Evolutionary conservation across 2,113 vertebrate species (phyloP).

Genomic region (Silurus glanis): DNA sequence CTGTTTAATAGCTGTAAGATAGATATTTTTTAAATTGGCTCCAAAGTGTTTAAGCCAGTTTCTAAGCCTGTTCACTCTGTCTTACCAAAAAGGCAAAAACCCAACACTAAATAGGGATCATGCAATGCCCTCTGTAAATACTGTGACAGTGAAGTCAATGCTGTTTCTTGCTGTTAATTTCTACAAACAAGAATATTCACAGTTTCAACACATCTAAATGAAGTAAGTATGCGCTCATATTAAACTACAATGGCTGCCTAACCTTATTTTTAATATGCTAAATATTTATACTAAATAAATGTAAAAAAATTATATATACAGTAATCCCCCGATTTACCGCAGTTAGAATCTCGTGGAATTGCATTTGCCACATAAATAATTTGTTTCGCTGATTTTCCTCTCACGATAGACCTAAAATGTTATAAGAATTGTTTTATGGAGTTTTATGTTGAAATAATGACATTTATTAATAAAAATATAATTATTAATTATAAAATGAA

Average conservation of each 20-base stretch:
- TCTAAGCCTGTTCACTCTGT: slow-evolving; percentile 13
- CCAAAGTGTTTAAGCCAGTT: slow-evolving; percentile 42
- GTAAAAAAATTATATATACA: no score
- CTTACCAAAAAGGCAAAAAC: slow-evolving; percentile 49
- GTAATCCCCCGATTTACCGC: no score
- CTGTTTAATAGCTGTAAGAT: slow-evolving; percentile 66
- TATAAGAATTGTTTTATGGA: no score
- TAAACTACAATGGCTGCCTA: neutral
- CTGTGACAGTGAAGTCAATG: slow-evolving; percentile 59
- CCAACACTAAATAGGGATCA: slow-evolving; percentile 46
- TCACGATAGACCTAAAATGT: no score
- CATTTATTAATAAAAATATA: no score
- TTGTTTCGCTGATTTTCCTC: no score
- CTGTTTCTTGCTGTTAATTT: neutral
- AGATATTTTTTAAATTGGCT: slow-evolving; percentile 58
- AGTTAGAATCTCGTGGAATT: no score
- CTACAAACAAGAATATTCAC: neutral
- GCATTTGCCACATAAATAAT: no score
- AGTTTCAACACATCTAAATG: neutral
- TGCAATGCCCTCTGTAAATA: slow-evolving; percentile 28
- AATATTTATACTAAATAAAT: no score
- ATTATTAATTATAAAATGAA: no score
- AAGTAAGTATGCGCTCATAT: neutral
- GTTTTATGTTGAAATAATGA: no score
- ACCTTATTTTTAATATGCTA: neutral